Evolutionary conservation across 1,140 invertebrate species (phyloP).

Genomic region (Glomeris maerens): DNA sequence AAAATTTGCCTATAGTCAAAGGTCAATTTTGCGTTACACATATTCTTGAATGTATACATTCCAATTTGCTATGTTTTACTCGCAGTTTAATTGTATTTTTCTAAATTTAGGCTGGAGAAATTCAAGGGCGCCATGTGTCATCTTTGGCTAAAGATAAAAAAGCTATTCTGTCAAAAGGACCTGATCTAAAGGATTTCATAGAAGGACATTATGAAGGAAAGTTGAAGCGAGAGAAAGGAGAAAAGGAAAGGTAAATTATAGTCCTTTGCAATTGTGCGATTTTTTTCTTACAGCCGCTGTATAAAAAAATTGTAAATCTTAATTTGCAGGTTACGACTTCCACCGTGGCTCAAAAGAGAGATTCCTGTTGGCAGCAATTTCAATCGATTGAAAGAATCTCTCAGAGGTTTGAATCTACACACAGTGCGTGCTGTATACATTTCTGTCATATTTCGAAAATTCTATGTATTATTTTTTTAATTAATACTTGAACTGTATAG

Average conservation of each 20-base stretch:
- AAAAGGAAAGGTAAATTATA: conserved; percentile 33
- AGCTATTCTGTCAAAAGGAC: no score
- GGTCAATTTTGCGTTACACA: no score
- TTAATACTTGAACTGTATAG: conserved; percentile 21
- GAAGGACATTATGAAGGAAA: conserved; percentile 41
- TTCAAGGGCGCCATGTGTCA: no score
- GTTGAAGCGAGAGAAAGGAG: conserved; percentile 67
- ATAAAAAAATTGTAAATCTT: background rate
- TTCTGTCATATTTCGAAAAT: background rate
- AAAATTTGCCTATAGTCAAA: no score
- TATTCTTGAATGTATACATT: no score
- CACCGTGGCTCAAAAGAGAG: conserved; percentile 92
- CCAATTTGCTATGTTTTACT: no score
- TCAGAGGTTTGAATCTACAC: conserved; percentile 75
- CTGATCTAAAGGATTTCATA: conserved; percentile 35
- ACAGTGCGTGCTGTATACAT: conserved; percentile 43
- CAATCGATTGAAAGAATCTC: conserved; percentile 65
- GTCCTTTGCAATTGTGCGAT: conserved; percentile 2
- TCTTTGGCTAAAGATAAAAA: no score
- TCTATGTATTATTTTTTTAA: conserved; percentile 4
- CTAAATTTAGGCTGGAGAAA: no score
- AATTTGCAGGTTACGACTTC: conserved; percentile 58
- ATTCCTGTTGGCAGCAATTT: conserved; percentile 82
- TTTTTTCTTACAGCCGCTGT: background rate
- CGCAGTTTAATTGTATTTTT: no score